A percentile compares a stretch with the other conserved stretches of the same genome.
Evolutionary conservation across 2,113 vertebrate species (phyloP).

Genomic region (Gobiocypris rarus): DNA sequence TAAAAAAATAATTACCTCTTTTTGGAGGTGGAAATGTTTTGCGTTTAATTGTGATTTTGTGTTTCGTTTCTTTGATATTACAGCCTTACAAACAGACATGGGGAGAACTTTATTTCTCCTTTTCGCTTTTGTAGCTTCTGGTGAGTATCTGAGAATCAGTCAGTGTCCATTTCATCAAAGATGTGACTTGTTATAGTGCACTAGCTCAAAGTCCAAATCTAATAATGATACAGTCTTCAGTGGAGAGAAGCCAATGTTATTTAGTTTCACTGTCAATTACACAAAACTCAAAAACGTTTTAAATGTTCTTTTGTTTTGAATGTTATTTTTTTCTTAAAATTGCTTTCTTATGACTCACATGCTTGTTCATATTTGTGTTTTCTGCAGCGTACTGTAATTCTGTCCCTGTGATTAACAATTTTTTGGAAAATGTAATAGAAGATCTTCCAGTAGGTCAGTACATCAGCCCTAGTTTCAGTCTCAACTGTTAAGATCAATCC

Average conservation of each 20-base stretch:
- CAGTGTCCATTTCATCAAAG: neutral
- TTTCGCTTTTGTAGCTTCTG: slow-evolving; percentile 50
- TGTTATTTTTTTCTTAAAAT: too few relatives aligned
- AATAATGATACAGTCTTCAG: neutral
- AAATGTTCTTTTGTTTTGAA: too few relatives aligned
- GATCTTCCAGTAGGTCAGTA: slow-evolving; percentile 57
- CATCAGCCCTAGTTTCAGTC: neutral
- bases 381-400: slow-evolving; percentile 59
- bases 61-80: neutral
- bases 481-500: neutral
- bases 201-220: neutral
- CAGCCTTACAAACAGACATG: slow-evolving; percentile 58
- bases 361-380: slow-evolving; percentile 3
- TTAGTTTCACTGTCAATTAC: neutral
- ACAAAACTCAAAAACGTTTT: too few relatives aligned
- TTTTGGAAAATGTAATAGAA: rapidly evolving
- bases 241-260: neutral
- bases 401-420: neutral
- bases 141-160: slow-evolving; percentile 58
- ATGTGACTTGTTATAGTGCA: neutral
- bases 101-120: slow-evolving; percentile 59
- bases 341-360: neutral
- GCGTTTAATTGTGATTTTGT: neutral
- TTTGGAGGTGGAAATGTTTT: neutral
- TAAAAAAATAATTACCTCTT: neutral